Base-by-base conservation (phyloP, 2,888 invertebrate species). In the Beris chalybata region DNA sequence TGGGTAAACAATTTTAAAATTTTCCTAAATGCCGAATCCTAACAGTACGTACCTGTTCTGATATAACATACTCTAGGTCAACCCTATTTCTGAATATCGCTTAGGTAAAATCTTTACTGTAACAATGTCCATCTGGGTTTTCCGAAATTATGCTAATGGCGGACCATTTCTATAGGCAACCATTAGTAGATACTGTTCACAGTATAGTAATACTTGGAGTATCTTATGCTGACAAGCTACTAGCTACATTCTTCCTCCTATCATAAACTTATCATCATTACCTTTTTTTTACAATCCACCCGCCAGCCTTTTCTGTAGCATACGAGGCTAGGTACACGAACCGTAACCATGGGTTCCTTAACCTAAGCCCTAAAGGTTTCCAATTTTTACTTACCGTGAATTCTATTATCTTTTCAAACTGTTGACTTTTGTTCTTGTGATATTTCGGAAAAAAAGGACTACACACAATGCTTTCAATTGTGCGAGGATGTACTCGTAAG, bases 221-320 rank as follows among this genome's bases (percentile, higher is more conserved):
- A 59, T 59, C 32, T 22, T 48, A 50, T 32, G 45, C 58, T 47
- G 47, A 58, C 15, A n/a, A 12, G 13, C 9, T 48, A 52, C 38
- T 38, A 50, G n/a, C 22, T 15, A 61, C 38, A 61, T 52, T 61
- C 50, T 61, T 61, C 32, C 22, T 22, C 43, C 38, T n/a, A 32
- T 61, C 61, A 61, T 52, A 61, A 61, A 61, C 38, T 61, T 61
- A 61, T 61, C 61, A 61, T 61, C 61, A 61, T 61, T 61, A 61
- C 38, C 48, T 59, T 29, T 61, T 61, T 22, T 61, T 61, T 5
- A 9, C 32, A 13, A 32, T 22, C 52, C 15, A 6, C n/a, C 52
- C 61, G 52, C 50, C 29, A 58, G 30, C 15, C 13, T 6, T 56
- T 56, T 56, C 13, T 15, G 15, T 13, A 15, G 43, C 12, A 38